Percentiles rank a stretch among this genome's conserved stretches.
Conservation (phyloP, 2,888 invertebrate genomes). For the Drosophila pseudotakahashii region DNA sequence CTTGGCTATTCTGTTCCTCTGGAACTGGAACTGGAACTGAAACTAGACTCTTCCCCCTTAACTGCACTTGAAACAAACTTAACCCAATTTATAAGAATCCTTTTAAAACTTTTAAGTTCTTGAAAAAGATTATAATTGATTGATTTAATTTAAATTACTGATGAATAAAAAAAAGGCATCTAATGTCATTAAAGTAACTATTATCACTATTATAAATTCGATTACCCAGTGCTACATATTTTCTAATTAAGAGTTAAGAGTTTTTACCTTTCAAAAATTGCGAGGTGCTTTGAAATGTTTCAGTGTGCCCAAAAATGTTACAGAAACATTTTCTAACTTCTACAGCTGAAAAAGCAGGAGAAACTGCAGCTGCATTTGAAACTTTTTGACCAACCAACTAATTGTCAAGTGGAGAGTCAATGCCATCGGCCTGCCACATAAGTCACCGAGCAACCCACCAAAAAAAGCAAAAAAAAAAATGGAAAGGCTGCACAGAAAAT, state of each 20-base stretch:
- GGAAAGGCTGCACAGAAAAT: conserved; percentile 30
- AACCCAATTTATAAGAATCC: no score
- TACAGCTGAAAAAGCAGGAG: conserved; percentile 20
- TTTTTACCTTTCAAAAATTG: no score
- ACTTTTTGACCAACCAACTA: conserved; percentile 51
- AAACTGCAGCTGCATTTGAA: conserved; percentile 38
- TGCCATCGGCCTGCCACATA: conserved; percentile 38
- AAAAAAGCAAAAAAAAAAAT: conserved; percentile 4
- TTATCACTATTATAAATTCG: no score
- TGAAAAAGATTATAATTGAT: no score
- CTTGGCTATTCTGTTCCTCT: neutral
- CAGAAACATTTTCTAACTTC: conserved; percentile 26
- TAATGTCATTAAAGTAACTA: no score
- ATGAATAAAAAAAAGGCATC: no score
- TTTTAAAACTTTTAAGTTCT: no score
- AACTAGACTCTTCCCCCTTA: no score
- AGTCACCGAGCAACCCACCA: conserved; percentile 27
- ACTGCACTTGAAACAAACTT: no score
- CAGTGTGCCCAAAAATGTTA: conserved; percentile 6
- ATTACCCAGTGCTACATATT: no score
- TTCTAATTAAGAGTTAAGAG: no score
- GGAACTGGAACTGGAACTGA: neutral
- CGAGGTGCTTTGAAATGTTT: neutral
- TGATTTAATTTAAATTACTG: no score
- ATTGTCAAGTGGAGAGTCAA: conserved; percentile 46